These are phyloP conservation scores for Opisthograptis luteolata DNA, from an alignment of 2,888 invertebrate species.

Conservation along the genomic window DNA sequence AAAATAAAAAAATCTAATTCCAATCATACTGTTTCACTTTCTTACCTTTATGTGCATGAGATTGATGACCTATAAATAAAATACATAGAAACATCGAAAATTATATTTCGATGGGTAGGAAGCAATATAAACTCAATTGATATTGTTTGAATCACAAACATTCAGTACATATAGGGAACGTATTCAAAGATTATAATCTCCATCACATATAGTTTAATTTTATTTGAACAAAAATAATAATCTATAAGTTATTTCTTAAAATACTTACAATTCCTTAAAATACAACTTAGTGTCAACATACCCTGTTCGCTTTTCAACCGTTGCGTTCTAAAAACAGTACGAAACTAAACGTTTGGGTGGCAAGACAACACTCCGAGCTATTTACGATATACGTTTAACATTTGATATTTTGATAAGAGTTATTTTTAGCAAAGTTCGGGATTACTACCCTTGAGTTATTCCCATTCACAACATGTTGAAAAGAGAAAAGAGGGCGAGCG, in stretches of 20 bases:
- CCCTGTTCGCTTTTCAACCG: slow-evolving; percentile 84
- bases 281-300: slow-evolving; percentile 77
- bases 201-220: slow-evolving; percentile 75
- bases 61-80: neutral
- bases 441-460: slow-evolving; percentile 22
- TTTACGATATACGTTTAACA: slow-evolving; percentile 5
- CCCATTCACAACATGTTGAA: slow-evolving; percentile 78
- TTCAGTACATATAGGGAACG: too few species aligned
- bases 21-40: slow-evolving; percentile 38
- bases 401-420: neutral
- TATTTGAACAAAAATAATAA: slow-evolving; percentile 84
- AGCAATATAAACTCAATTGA: too few species aligned
- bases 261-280: slow-evolving; percentile 80
- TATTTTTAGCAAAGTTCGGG: neutral
- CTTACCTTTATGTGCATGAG: neutral
- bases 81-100: too few species aligned
- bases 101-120: too few species aligned
- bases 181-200: slow-evolving; percentile 54
- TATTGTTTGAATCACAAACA: too few species aligned
- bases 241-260: slow-evolving; percentile 76
- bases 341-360: slow-evolving; percentile 55
- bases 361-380: slow-evolving; percentile 53
- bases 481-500: slow-evolving; percentile 74
- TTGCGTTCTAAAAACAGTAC: slow-evolving; percentile 62
- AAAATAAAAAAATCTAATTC: slow-evolving; percentile 55